Evolutionary conservation across 2,888 invertebrate genomes (phyloP).

Genomic region (Didymodactylos carnosus): DNA sequence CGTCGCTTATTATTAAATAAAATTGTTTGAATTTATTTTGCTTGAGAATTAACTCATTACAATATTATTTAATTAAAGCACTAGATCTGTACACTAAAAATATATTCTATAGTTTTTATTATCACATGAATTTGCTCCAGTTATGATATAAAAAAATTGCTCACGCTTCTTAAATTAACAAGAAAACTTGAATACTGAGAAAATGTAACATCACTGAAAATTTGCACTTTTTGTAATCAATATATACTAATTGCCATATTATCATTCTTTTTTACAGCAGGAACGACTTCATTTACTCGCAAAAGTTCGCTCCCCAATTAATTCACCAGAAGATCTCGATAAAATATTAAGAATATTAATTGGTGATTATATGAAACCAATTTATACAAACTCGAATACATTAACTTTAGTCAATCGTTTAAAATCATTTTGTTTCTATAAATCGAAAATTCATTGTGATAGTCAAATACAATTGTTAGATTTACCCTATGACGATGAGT

Average conservation of each 20-base stretch:
- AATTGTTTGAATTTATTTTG: too few relatives aligned
- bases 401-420: too few relatives aligned
- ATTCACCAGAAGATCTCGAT: neutral
- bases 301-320: neutral
- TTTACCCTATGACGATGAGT: neutral
- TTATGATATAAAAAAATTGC: too few relatives aligned
- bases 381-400: constrained; percentile 17
- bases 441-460: neutral
- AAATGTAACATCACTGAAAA: too few relatives aligned
- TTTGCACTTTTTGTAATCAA: neutral
- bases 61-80: too few relatives aligned
- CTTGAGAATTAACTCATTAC: too few relatives aligned
- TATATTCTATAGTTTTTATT: too few relatives aligned
- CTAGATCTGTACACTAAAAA: too few relatives aligned
- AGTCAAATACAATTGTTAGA: neutral
- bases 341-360: neutral
- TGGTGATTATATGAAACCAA: constrained; percentile 21
- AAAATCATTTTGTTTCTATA: neutral
- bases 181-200: too few relatives aligned
- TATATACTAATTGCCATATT: neutral
- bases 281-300: neutral
- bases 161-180: too few relatives aligned
- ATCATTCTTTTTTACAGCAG: neutral
- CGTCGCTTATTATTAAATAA: too few relatives aligned
- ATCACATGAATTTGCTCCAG: too few relatives aligned